Conservation (phyloP, 35 echinoderm and acorn worm species). For the Amphiura filiformis region DNA sequence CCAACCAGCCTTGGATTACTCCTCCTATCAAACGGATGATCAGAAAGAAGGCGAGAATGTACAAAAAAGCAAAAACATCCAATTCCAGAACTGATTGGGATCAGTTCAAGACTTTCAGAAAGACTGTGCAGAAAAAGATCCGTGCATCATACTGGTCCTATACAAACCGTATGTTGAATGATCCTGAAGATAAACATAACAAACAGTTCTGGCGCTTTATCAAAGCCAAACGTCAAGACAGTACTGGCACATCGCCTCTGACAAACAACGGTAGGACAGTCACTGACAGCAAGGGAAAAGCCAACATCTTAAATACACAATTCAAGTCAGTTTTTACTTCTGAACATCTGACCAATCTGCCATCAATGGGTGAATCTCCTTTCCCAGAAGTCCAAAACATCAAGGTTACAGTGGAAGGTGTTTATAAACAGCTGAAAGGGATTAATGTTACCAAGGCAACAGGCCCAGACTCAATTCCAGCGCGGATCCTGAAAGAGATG, state of each 20-base stretch:
- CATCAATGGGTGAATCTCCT: slow-evolving; percentile 23
- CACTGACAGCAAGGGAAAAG: slow-evolving; percentile 36
- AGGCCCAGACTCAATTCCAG: slow-evolving; percentile 49
- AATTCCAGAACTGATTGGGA: slow-evolving; percentile 34
- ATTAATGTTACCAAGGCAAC: slow-evolving; percentile 49
- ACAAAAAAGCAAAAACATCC: slow-evolving; percentile 37
- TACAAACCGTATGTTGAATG: slow-evolving; percentile 20
- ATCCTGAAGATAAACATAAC: slow-evolving; percentile 40
- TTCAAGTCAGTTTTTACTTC: slow-evolving; percentile 54
- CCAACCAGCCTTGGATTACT: slow-evolving; percentile 36
- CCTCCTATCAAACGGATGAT: slow-evolving; percentile 39
- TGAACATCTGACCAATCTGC: slow-evolving; percentile 19
- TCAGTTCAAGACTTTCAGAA: slow-evolving; percentile 34
- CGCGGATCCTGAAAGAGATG: slow-evolving; percentile 33
- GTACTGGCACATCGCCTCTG: slow-evolving; percentile 17
- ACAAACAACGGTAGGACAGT: slow-evolving; percentile 21
- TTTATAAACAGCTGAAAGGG: slow-evolving; percentile 38
- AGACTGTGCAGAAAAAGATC: slow-evolving; percentile 44
- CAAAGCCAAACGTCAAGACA: slow-evolving; percentile 34
- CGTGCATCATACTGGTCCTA: slow-evolving; percentile 34
- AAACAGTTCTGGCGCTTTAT: slow-evolving; percentile 46
- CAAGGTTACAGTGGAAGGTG: slow-evolving; percentile 22
- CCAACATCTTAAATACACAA: slow-evolving; percentile 28
- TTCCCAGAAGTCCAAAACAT: slow-evolving; percentile 34
- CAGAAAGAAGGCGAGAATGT: slow-evolving; percentile 39